Evolutionary conservation across 1,140 invertebrate species (phyloP).

Genomic region (Zaprionus lachaisei): DNA sequence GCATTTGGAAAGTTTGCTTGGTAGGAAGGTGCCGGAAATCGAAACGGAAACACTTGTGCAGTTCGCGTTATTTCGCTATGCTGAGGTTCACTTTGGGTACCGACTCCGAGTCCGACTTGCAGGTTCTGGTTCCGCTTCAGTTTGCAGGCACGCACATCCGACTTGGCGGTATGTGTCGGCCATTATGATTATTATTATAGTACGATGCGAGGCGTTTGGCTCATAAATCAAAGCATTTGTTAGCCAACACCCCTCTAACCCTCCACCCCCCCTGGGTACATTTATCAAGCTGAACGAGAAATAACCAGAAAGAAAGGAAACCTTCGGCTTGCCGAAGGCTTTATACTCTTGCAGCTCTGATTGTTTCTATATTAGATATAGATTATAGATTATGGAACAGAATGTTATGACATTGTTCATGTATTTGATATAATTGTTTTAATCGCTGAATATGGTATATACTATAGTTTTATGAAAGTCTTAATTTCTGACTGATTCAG

Average conservation of each 20-base stretch:
- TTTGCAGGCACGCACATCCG: constrained; percentile 50
- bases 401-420: no score
- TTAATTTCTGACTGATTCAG: no score
- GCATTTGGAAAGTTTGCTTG: constrained; percentile 73
- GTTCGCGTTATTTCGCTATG: constrained; percentile 64
- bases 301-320: not conserved
- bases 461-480: no score
- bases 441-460: no score
- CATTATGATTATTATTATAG: constrained; percentile 68
- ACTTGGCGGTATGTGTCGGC: constrained; percentile 47
- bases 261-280: not conserved
- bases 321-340: no score
- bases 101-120: not conserved
- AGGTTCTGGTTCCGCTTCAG: not conserved
- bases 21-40: constrained; percentile 71
- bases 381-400: no score
- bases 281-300: constrained; percentile 43
- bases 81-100: constrained; percentile 53
- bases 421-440: no score
- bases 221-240: constrained; percentile 68
- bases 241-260: constrained; percentile 33
- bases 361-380: no score
- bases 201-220: not conserved
- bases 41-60: constrained; percentile 82
- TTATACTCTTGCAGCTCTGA: no score